Base-by-base conservation (phyloP, 2,888 invertebrate species). In the Netelia virgata region DNA sequence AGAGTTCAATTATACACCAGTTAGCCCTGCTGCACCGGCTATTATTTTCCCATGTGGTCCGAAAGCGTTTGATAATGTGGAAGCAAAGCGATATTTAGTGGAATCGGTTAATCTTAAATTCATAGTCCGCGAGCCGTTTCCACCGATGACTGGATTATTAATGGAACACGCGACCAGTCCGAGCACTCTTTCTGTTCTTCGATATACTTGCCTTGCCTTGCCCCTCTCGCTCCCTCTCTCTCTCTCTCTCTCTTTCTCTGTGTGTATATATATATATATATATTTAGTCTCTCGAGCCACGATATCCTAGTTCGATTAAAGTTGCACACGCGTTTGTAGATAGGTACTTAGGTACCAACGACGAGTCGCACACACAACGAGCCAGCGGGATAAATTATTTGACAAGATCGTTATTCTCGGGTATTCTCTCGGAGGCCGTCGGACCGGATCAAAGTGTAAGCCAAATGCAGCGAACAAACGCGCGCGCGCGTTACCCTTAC, bases 21-120 rank as follows among this genome's bases (percentile, higher is more conserved):
- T 18, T 64, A 9, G 20, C 20, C 18, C 14, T 16, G 53, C 50
- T 43, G 14, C 20, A 50, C 20, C 18, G 59, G n/a, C 53, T 57
- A 47, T 72, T 80, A 63, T 76, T 73, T 79, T 80, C 63, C 36
- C 66, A 77, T 81, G 57, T 36, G 64, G 53, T 70, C 59, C 63
- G 70, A 72, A 59, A 50, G 70, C 47, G 18, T 66, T 70, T 70
- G 53, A 70, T 14, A 18, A 64, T 70, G 66, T 43, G 20, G 69
- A 57, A 79, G 79, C 43, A 23, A 57, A 53, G 18, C 43, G 82
- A 75, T 83, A 81, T 81, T 81, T 72, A 83, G 80, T 74, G 55
- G 74, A 69, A 74, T 70, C 80, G 70, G 69, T 85, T 81, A 74
- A 84, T 85, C 81, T 74, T 77, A 43, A 81, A 86, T 81, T 83